Evolutionary conservation across 1,140 invertebrate genomes (phyloP), one percentile per base, ranked within the genome.

Genomic region (Ladona fulva): DNA sequence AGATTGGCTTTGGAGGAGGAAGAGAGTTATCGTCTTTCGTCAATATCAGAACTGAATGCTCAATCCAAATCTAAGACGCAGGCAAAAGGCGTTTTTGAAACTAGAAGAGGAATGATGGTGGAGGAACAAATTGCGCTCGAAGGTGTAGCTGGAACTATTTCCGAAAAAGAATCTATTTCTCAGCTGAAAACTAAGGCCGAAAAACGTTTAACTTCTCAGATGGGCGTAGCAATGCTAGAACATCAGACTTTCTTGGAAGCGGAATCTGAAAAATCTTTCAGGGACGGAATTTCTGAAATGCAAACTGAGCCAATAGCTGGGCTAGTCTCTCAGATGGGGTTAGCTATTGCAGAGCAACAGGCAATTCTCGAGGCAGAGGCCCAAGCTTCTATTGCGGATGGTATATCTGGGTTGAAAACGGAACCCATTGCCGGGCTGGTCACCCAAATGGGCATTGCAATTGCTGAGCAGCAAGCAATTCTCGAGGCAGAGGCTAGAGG

Each of bases 271-370:
- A 66, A 37, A 24, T 44, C 77, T n/a, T 25, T 74, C 16, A 24
- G 8, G 16, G 16, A 24, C 11, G 24, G 37, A 8, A 10, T 74
- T 52, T 44, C 74, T 0, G 16, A 52, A 10, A 16, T 78, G n/a
- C 7, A 74, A 42, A 78, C 44, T 3, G 37, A 74, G 16, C 14
- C 77, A 24, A 86, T 89, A 73, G 86, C 89, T 24, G 80, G 82
- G 6, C 76, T 77, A 77, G 80, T 81, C 75, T 81, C 82, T 37
- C 77, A 81, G 77, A 80, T 78, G 66, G 25, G 42, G 8, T 25
- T 77, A 24, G 25, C 42, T 16, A 77, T 74, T 25, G 24, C 19
- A 59, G 37, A 77, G 59, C 42, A 77, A 74, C 42, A 77, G 44
- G 59, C 24, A 12, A 59, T 79, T 0, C 29, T 78, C 0, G 78